phyloP scores from a whole-genome alignment of 30 jellyfish, hydroid and myxozoan genomes.

The Phacellophora camtschatica region DNA sequence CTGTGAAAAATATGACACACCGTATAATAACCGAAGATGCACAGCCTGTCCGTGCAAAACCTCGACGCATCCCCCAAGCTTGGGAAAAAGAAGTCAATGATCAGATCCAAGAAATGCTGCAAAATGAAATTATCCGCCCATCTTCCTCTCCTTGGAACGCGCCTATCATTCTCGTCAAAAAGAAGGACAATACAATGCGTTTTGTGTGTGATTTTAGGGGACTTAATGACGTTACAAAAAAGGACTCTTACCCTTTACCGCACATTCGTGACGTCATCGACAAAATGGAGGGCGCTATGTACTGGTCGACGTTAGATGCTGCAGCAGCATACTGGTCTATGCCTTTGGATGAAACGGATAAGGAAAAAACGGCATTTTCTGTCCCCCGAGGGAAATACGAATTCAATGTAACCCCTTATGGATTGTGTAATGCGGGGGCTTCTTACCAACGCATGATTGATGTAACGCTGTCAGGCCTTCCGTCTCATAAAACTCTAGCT shows the following conservation, averaged over 20 bases:
- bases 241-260: conserved; percentile 24
- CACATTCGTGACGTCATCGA: conserved; percentile 31
- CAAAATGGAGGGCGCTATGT: conserved; percentile 8
- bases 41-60: neutral
- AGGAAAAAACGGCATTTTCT: no score
- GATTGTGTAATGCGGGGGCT: no score
- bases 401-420: no score
- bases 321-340: conserved; percentile 43
- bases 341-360: conserved; percentile 7
- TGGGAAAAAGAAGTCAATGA: conserved; percentile 12
- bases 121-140: conserved; percentile 2
- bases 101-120: conserved; percentile 6
- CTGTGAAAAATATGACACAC: conserved; percentile 7
- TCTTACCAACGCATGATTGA: no score
- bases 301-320: conserved; percentile 28
- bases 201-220: conserved; percentile 31
- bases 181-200: conserved; percentile 6
- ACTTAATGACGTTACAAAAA: conserved; percentile 6
- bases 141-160: conserved; percentile 47
- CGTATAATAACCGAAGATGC: conserved; percentile 31
- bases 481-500: no score
- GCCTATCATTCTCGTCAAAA: conserved; percentile 13
- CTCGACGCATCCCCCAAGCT: conserved; percentile 22
- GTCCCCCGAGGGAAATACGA: no score
- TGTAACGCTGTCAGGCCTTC: no score